Conservation (phyloP, 2,888 invertebrate species). For the Cataglyphis albicans region DNA sequence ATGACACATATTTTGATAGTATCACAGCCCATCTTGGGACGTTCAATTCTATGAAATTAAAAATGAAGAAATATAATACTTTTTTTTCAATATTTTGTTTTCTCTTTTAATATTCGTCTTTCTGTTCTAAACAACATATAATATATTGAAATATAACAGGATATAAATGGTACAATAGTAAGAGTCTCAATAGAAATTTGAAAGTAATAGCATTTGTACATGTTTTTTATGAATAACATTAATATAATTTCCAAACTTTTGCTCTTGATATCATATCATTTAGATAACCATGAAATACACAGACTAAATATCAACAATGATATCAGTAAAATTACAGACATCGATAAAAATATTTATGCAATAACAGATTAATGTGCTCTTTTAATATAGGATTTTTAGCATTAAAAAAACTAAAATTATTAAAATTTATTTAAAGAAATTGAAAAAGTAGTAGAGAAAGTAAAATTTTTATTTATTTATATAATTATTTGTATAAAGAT, state of each 20-base stretch:
- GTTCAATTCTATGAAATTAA: slow-evolving; percentile 79
- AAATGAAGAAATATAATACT: slow-evolving; percentile 51
- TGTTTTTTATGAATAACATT: background rate
- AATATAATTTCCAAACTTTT: background rate
- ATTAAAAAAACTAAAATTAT: background rate
- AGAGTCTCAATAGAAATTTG: background rate
- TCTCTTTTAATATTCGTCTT: background rate
- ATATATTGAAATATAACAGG: background rate
- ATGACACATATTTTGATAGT: slow-evolving; percentile 63
- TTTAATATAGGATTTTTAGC: background rate
- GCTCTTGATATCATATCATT: slow-evolving; percentile 10
- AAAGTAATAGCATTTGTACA: background rate
- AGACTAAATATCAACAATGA: background rate
- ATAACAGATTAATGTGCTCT: background rate
- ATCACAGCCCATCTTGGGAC: slow-evolving; percentile 71
- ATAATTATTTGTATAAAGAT: background rate
- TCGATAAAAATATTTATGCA: slow-evolving; percentile 4
- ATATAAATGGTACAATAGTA: background rate
- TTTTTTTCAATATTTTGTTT: background rate
- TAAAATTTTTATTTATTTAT: background rate
- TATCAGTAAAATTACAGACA: background rate
- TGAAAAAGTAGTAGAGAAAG: background rate
- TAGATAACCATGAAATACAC: slow-evolving; percentile 4
- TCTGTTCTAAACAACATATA: background rate
- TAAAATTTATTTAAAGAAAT: background rate